phyloP scores from a whole-genome alignment of 2,888 invertebrate genomes.

The Thera britannica region DNA sequence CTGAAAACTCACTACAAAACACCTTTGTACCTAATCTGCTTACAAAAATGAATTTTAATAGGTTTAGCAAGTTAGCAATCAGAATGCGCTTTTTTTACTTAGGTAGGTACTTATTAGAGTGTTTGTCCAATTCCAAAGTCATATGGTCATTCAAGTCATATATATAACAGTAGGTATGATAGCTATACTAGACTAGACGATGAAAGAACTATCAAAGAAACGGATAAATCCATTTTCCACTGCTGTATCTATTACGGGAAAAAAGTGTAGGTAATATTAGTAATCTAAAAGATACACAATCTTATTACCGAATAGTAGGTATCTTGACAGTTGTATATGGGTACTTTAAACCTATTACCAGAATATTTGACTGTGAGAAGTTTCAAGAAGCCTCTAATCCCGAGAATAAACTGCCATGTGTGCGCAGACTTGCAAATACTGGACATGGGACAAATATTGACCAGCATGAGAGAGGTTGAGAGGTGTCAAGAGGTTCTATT shows the following conservation, averaged over 20 bases:
- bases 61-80: conserved; percentile 12
- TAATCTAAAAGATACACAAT: no score
- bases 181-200: not conserved
- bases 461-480: conserved; percentile 10
- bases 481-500: conserved; percentile 28
- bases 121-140: conserved; percentile 25
- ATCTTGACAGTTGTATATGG: no score
- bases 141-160: conserved; percentile 23
- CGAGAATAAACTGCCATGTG: conserved; percentile 45
- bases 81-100: conserved; percentile 11
- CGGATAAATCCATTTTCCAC: no score
- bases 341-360: not conserved
- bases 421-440: conserved; percentile 49
- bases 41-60: no score
- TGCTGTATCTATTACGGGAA: no score
- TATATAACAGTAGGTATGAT: not conserved
- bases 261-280: no score
- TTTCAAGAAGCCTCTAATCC: conserved; percentile 38
- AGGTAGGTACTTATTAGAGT: not conserved
- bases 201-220: not conserved
- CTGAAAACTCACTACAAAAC: no score
- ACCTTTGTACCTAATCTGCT: no score
- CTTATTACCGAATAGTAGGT: no score
- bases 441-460: conserved; percentile 50
- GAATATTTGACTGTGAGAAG: conserved; percentile 27